Evolutionary conservation across 2,888 invertebrate genomes (phyloP), one percentile per base, ranked within the genome.

Genomic region (Perizoma flavofasciatum): DNA sequence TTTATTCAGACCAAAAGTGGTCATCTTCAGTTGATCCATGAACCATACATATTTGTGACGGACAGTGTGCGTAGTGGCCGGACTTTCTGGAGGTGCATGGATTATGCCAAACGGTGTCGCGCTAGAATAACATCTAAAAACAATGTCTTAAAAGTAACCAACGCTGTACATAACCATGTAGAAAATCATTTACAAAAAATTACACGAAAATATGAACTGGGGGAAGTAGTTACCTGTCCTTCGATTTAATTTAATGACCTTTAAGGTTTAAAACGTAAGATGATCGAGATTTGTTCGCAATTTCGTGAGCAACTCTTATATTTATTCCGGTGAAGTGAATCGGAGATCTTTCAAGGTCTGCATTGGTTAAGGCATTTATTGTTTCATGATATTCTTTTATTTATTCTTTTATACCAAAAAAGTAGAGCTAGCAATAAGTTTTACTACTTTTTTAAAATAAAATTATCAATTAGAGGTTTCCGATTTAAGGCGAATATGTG

Each of bases 31-130:
- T 74, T 92, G 67, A 92, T 92, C 61, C 84, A 92, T 65, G 92
- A 92, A 69, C 88, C 90, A 0, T 92, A 91, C 63, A 92, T 92
- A 64, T 92, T 91, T 71, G 92, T 92, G 67, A 91, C 92, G 52
- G 92, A 92, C 76, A 89, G 92, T 76, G 91, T 92, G 52, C 83
- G 92, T 6, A 91, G 92, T 69, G 92, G 92, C 6, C 79, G 92
- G 49, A 92, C 92, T 5, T 91, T 92, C 69, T 92, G 92, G 92
- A 78, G 91, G 48, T 92, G 92, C 69, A 89, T 91, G 89, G 92
- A 92, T 63, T 92, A 92, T 62, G 88, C 90, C 11, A 90, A 87
- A 69, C 82, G 90, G 47, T 92, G 92, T 72, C 84, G 92, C n/a
- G 92, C 92, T 7, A 81, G 92, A 61, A 92, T 92, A 60, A 92